Evolutionary conservation across 1,140 invertebrate genomes (phyloP).

Genomic region (Thaumatotibia leucotreta): DNA sequence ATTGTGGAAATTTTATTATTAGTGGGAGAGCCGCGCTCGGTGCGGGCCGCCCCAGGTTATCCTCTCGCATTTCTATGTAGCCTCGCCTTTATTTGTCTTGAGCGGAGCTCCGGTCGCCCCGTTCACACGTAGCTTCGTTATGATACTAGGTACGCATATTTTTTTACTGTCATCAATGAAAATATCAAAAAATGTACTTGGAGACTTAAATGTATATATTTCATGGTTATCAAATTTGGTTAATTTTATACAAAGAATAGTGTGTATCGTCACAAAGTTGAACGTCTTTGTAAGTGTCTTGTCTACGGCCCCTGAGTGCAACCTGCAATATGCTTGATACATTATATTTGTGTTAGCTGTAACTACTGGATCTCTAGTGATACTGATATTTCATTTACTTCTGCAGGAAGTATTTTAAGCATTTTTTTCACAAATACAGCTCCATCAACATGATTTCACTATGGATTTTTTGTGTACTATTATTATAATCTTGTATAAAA

Average conservation of each 20-base stretch:
- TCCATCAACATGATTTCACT: constrained; percentile 48
- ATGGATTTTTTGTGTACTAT: constrained; percentile 65
- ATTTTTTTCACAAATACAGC: constrained; percentile 53
- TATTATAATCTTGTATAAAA: constrained; percentile 67
- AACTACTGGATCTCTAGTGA: constrained; percentile 59
- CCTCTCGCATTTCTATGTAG: constrained; percentile 55
- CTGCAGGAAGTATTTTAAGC: constrained; percentile 42
- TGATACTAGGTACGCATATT: constrained; percentile 74
- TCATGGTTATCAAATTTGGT: constrained; percentile 68
- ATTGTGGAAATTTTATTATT: constrained; percentile 65
- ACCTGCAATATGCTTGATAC: constrained; percentile 32
- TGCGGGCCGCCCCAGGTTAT: constrained; percentile 33
- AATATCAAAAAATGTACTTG: constrained; percentile 60
- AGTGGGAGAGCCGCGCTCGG: constrained; percentile 17
- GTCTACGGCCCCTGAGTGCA: constrained; percentile 42
- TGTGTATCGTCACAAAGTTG: constrained; percentile 62
- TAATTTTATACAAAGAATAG: constrained; percentile 73
- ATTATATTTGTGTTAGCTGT: constrained; percentile 37
- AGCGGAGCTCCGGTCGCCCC: constrained; percentile 46
- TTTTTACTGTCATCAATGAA: constrained; percentile 68
- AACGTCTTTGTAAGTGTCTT: constrained; percentile 52
- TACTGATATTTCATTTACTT: constrained; percentile 44
- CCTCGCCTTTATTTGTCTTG: constrained; percentile 43
- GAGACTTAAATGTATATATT: constrained; percentile 71
- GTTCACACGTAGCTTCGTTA: constrained; percentile 71